Evolutionary conservation across 2,797 vertebrate genomes (phyloP).

Genomic region (Gymnodraco acuticeps): DNA sequence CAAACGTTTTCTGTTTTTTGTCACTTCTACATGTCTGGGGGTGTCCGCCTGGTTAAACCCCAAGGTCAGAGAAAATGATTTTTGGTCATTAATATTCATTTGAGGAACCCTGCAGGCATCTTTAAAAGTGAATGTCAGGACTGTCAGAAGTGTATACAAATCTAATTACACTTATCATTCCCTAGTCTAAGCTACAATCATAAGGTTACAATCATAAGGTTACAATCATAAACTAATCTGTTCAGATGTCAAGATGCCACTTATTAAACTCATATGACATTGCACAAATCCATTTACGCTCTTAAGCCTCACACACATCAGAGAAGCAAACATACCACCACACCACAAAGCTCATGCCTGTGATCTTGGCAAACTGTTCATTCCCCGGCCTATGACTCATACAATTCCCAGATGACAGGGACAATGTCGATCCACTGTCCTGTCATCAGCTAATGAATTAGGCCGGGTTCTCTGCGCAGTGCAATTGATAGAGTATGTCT

Average conservation of each 20-base stretch:
- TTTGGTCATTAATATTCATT: neutral
- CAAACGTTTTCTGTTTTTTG: no score
- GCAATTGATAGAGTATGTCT: conserved; percentile 61
- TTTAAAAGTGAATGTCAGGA: conserved; percentile 1
- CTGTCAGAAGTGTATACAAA: conserved; percentile 33
- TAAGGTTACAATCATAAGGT: neutral
- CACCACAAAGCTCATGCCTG: conserved; percentile 44
- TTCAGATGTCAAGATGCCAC: conserved; percentile 23
- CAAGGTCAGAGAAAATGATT: neutral
- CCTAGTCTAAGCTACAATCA: conserved; percentile 1
- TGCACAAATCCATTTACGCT: conserved; percentile 55
- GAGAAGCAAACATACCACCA: conserved; percentile 38
- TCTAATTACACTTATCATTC: conserved; percentile 34
- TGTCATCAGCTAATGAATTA: conserved; percentile 79
- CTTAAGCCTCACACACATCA: conserved; percentile 56
- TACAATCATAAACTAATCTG: conserved; percentile 14
- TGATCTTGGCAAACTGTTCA: conserved; percentile 62
- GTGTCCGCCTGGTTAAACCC: no score
- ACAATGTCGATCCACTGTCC: conserved; percentile 73
- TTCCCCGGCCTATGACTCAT: conserved; percentile 70
- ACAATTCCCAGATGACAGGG: conserved; percentile 75
- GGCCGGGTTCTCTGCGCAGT: conserved; percentile 60
- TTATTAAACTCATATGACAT: conserved; percentile 54
- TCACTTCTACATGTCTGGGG: no score
- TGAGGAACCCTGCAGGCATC: neutral